phyloP scores from a whole-genome alignment of 2,113 vertebrate species.

The Zapus hudsonius region DNA sequence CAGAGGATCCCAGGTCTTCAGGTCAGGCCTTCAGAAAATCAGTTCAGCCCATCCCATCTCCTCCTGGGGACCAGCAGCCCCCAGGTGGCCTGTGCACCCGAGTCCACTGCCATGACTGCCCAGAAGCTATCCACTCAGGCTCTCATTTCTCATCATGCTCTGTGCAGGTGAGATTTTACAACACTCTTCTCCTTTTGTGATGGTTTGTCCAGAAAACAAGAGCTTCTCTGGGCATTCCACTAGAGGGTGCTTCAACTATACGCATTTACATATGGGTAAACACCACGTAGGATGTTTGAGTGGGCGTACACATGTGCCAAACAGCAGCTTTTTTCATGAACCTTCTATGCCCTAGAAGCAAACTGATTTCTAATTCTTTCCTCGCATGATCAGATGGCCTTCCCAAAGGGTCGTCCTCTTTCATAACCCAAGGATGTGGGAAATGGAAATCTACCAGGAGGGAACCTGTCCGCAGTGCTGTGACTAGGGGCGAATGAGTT shows the following conservation, averaged over 20 bases:
- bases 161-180: not conserved
- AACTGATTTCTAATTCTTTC: not conserved
- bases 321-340: not conserved
- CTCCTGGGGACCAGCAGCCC: not conserved
- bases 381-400: not conserved
- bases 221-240: constrained; percentile 82
- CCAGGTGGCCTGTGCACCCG: fast-evolving
- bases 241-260: constrained; percentile 89
- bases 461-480: not conserved
- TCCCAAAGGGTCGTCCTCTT: not conserved
- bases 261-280: constrained; percentile 78
- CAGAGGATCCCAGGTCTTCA: not conserved
- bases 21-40: not conserved
- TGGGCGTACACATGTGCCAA: not conserved
- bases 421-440: not conserved
- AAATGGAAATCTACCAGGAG: not conserved
- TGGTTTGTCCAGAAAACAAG: constrained; percentile 13
- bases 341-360: not conserved
- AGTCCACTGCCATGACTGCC: fast-evolving
- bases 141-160: not conserved
- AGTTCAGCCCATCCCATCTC: not conserved
- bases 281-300: not conserved
- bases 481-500: not conserved
- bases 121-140: not conserved
- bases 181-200: not conserved